phyloP scores from a whole-genome alignment of 2,797 vertebrate species.

The Ptychobarbus kaznakovi region DNA sequence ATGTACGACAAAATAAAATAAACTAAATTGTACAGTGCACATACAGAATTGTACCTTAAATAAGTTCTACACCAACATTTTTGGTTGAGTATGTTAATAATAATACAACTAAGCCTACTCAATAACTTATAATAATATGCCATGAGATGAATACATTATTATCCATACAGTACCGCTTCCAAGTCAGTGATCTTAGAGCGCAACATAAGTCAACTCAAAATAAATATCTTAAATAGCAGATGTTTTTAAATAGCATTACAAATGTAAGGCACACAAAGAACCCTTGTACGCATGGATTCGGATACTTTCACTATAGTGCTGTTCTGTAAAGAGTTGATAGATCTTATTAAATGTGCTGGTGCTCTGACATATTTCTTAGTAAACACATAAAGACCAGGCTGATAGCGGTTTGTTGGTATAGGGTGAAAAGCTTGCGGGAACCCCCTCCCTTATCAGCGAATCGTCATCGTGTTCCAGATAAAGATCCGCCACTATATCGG shows the following conservation, averaged over 20 bases:
- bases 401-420: conserved; percentile 30
- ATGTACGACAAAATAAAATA: conserved; percentile 76
- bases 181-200: conserved; percentile 92
- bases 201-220: conserved; percentile 93
- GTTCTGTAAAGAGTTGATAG: conserved; percentile 52
- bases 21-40: conserved; percentile 96
- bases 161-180: conserved; percentile 95
- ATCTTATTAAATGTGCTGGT: conserved; percentile 56
- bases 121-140: conserved; percentile 95
- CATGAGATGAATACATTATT: conserved; percentile 99
- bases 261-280: conserved; percentile 86
- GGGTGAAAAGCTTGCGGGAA: conserved; percentile 25
- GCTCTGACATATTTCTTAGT: conserved; percentile 41
- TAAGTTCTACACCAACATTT: conserved; percentile 95
- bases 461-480: conserved; percentile 15
- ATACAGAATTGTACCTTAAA: conserved; percentile 92
- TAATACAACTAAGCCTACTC: conserved; percentile 93
- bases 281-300: conserved; percentile 58
- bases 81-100: conserved; percentile 96
- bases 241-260: conserved; percentile 91
- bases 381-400: conserved; percentile 40
- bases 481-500: conserved; percentile 32
- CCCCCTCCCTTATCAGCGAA: conserved; percentile 4
- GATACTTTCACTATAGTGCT: conserved; percentile 69
- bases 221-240: conserved; percentile 94